Percentiles rank a stretch among this genome's conserved stretches.
phyloP scores from a whole-genome alignment of 2,797 vertebrate species.

The Dallia pectoralis region DNA sequence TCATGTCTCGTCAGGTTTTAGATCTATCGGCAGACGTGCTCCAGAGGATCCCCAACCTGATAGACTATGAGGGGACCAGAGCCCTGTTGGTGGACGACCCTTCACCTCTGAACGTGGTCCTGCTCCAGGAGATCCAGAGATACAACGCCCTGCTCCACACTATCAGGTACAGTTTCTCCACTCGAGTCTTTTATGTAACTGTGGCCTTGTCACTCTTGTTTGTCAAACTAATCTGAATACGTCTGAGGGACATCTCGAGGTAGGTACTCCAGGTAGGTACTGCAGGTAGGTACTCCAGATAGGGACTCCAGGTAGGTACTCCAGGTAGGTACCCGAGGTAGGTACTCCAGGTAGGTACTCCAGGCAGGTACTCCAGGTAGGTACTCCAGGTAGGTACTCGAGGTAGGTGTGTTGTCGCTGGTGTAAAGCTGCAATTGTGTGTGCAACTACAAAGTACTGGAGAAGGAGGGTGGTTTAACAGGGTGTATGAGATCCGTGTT shows the following conservation, averaged over 20 bases:
- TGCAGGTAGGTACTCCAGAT: neutral
- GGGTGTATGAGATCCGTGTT: neutral
- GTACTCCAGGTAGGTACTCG: too few species aligned
- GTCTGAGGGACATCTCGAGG: too few species aligned
- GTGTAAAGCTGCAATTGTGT: neutral
- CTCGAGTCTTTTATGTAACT: too few species aligned
- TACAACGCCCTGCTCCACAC: conserved; percentile 82
- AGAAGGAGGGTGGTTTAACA: neutral
- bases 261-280: neutral
- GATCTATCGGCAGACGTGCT: conserved; percentile 78
- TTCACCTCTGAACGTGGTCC: conserved; percentile 82
- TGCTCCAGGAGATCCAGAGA: conserved; percentile 89
- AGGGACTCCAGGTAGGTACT: neutral
- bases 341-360: neutral
- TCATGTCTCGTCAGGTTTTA: conserved; percentile 71
- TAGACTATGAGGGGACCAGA: conserved; percentile 75
- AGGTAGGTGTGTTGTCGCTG: neutral
- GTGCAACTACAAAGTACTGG: neutral
- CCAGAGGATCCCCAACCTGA: conserved; percentile 75
- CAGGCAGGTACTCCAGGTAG: neutral
- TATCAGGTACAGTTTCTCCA: conserved; percentile 64
- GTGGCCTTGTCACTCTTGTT: too few species aligned
- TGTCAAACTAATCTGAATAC: too few species aligned
- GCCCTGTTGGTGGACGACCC: conserved; percentile 73
- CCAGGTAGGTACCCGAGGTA: too few species aligned